Evolutionary conservation across 2,797 vertebrate genomes (phyloP).

Genomic region (Aplochiton taeniatus): DNA sequence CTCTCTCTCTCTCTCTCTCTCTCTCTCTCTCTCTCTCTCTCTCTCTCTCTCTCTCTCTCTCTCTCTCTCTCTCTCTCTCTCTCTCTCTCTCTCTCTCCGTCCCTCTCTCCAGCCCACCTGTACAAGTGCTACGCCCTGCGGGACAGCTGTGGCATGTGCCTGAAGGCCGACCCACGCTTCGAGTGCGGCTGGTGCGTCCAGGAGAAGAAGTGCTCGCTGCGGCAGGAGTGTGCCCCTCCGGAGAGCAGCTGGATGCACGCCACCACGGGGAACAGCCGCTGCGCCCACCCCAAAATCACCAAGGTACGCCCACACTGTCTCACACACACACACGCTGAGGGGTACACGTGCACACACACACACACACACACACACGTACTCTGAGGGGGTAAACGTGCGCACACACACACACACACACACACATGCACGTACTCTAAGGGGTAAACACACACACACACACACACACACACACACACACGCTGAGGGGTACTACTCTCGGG

Average conservation of each 20-base stretch:
- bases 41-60: neutral
- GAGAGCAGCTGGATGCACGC: conserved; percentile 89
- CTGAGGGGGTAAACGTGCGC: conserved; percentile 56
- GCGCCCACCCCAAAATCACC: conserved; percentile 86
- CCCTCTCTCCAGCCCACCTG: conserved; percentile 82
- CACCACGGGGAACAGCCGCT: conserved; percentile 87
- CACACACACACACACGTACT: conserved; percentile 1
- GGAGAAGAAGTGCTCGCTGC: conserved; percentile 90
- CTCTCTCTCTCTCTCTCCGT: neutral
- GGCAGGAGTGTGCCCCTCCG: conserved; percentile 82
- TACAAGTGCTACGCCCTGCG: conserved; percentile 93
- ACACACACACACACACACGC: conserved; percentile 32
- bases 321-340: conserved; percentile 80
- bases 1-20: neutral
- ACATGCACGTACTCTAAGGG: too few species aligned
- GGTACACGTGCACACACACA: conserved; percentile 85
- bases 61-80: neutral
- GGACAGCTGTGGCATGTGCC: conserved; percentile 94
- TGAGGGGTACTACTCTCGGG: too few species aligned
- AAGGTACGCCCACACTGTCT: conserved; percentile 69
- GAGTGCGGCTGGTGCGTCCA: conserved; percentile 94
- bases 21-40: conserved; percentile 2
- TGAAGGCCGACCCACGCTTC: conserved; percentile 92
- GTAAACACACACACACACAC: conserved; percentile 47
- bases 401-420: conserved; percentile 77